These are phyloP conservation scores for Cotesia congregata DNA, from an alignment of 2,888 invertebrate genomes.

Conservation along the genomic window DNA sequence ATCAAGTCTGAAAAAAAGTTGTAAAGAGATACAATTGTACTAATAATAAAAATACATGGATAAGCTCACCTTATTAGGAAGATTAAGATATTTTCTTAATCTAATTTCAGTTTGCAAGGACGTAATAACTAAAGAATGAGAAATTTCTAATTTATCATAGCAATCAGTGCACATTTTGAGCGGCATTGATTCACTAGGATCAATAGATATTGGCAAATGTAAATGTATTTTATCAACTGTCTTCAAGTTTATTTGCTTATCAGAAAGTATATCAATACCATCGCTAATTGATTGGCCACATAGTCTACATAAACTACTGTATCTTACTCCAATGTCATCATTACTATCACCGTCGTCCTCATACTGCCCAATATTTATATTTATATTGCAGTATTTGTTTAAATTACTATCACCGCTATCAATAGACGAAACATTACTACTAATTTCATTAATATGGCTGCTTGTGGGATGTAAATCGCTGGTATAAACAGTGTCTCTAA, in stretches of 20 bases:
- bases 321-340: slow-evolving; percentile 42
- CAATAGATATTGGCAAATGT: slow-evolving; percentile 57
- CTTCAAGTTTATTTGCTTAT: slow-evolving; percentile 51
- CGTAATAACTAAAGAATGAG: slow-evolving; percentile 53
- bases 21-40: too few relatives aligned
- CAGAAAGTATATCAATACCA: slow-evolving; percentile 56
- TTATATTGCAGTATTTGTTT: slow-evolving; percentile 45
- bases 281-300: slow-evolving; percentile 53
- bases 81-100: slow-evolving; percentile 55
- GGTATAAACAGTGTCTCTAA: slow-evolving; percentile 21
- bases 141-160: slow-evolving; percentile 54
- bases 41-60: not conserved
- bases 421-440: slow-evolving; percentile 31
- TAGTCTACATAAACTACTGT: slow-evolving; percentile 56
- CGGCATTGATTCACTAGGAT: slow-evolving; percentile 53
- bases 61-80: slow-evolving; percentile 51
- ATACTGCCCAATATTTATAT: slow-evolving; percentile 50
- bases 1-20: not conserved
- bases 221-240: slow-evolving; percentile 58
- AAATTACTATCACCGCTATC: slow-evolving; percentile 35
- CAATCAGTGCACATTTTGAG: slow-evolving; percentile 56
- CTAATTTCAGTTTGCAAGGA: slow-evolving; percentile 57
- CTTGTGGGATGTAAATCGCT: slow-evolving; percentile 10
- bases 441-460: slow-evolving; percentile 36
- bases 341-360: slow-evolving; percentile 30